Evolutionary conservation across 2,888 invertebrate genomes (phyloP).

Genomic region (Agrotis segetum): DNA sequence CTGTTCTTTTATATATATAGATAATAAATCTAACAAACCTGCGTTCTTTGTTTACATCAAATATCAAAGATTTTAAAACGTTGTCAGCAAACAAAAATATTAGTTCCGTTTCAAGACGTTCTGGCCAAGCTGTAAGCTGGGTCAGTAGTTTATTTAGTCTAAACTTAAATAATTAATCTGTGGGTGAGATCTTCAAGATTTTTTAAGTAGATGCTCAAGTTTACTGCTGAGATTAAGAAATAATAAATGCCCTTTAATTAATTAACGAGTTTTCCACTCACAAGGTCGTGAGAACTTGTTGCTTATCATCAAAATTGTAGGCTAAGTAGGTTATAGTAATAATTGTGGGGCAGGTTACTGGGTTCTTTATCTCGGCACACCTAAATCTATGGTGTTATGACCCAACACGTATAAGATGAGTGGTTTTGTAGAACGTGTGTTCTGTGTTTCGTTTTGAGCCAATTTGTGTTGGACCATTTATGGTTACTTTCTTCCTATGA

Average conservation of each 20-base stretch:
- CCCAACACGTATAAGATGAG: constrained; percentile 36
- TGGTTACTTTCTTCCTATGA: not conserved
- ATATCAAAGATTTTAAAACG: no score
- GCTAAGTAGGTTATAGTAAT: constrained; percentile 35
- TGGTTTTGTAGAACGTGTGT: constrained; percentile 14
- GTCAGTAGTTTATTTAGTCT: no score
- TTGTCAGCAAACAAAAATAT: no score
- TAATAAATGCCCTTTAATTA: constrained; percentile 12
- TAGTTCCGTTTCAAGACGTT: no score
- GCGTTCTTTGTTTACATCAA: no score
- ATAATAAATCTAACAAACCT: no score
- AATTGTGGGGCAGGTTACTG: constrained; percentile 37
- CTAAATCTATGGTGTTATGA: constrained; percentile 15
- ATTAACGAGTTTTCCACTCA: constrained; percentile 17
- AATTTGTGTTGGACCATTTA: not conserved
- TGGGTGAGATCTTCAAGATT: no score
- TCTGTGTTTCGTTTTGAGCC: not conserved
- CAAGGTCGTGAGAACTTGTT: constrained; percentile 49
- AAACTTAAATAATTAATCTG: no score
- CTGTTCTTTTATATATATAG: no score
- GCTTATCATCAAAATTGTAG: constrained; percentile 26
- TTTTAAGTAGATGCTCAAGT: no score
- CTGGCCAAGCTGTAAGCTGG: no score
- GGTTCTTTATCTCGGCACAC: constrained; percentile 16
- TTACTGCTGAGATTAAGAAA: not conserved